Evolutionary conservation across 64 coral and sea anemone genomes (phyloP).

Genomic region (Stylophora pistillata): DNA sequence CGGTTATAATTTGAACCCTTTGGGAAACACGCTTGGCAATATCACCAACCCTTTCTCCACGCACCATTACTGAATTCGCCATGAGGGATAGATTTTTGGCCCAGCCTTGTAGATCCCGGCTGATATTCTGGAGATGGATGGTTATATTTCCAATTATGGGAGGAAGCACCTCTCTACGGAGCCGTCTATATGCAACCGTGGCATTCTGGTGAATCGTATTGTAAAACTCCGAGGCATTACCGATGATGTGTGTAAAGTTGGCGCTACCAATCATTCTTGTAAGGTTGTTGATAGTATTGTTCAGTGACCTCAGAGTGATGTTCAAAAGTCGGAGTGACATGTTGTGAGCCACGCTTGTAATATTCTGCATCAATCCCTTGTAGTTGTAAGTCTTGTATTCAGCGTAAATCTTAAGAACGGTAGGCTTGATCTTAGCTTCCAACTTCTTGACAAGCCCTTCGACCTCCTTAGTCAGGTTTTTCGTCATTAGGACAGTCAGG

Average conservation of each 20-base stretch:
- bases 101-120: conserved; percentile 66
- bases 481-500: conserved; percentile 49
- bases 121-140: conserved; percentile 69
- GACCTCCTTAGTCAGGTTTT: conserved; percentile 74
- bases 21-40: conserved; percentile 42
- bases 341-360: conserved; percentile 49
- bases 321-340: conserved; percentile 27
- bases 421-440: conserved; percentile 69
- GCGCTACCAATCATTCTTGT: conserved; percentile 56
- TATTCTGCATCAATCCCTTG: conserved; percentile 52
- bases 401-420: conserved; percentile 58
- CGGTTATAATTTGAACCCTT: conserved; percentile 36
- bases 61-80: conserved; percentile 61
- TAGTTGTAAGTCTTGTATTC: conserved; percentile 67
- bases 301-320: conserved; percentile 41
- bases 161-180: conserved; percentile 29
- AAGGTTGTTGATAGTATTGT: conserved; percentile 53
- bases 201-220: conserved; percentile 27
- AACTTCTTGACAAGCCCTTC: conserved; percentile 59
- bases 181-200: conserved; percentile 8
- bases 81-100: conserved; percentile 69
- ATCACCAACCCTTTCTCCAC: conserved; percentile 51
- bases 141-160: conserved; percentile 38
- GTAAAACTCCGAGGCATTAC: background rate
- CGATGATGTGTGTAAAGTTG: conserved; percentile 59